Evolutionary conservation across 2,888 invertebrate genomes (phyloP), one percentile per base, ranked within the genome.

Genomic region (Malthinus flaveolus): DNA sequence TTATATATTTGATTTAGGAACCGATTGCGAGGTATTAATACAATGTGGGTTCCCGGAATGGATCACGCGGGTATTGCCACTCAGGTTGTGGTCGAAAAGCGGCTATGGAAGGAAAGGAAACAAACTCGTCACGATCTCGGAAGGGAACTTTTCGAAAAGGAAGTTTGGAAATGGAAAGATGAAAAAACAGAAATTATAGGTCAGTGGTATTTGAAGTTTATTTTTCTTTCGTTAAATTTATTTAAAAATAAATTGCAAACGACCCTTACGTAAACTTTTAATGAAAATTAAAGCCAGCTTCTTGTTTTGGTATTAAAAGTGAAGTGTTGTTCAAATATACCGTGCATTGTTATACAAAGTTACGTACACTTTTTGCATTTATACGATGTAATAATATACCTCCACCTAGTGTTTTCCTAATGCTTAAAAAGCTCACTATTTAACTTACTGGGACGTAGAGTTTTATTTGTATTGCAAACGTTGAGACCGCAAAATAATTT

Each of bases 1-100:
- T 15, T 15, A 37, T 39, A 5, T 12, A 11, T n/a, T 39, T 13
- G 13, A 15, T 32, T 59, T 67, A 90, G 91, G 90, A 86, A 95
- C 76, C 84, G 97, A 61, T 98, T 99, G 98, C 89, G 90, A 66
- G 98, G 98, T 0, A 85, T 87, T 62, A 91, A 91, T 0, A 93
- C 94, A 0, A 79, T 97, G 0, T 99, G 98, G 97, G 91, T 94
- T 73, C 99, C 99, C 0, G 99, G 99, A 1, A 95, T 96, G 73
- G 99, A 99, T 82, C 99, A 99, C 80, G 99, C 99, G 1, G 99
- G 99, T 52, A 99, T 99, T 68, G 99, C 99, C 1, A 99, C 99
- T 0, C 99, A 99, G 79, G 96, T 97, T 10, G 95, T 99, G 0
- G 99, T 99, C 0, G 99, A 99, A 79, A 98, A 97, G 77, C 91